phyloP scores from a whole-genome alignment of 2,113 vertebrate genomes.

The Cavia porcellus region DNA sequence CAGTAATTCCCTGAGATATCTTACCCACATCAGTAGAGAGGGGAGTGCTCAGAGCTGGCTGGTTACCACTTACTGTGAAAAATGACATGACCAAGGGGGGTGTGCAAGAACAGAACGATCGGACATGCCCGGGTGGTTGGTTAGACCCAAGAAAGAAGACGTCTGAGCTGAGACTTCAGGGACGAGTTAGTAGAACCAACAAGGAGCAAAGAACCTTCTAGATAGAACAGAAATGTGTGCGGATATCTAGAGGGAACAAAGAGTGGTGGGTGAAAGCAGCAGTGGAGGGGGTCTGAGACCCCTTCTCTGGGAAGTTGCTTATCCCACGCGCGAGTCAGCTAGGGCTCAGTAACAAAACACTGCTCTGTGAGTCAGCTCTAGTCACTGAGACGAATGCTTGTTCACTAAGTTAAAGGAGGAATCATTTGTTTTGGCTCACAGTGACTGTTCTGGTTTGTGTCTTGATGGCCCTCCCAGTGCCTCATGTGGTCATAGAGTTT shows the following conservation, averaged over 20 bases:
- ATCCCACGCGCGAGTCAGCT: too few species aligned
- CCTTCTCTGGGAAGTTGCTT: neutral
- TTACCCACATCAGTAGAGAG: neutral
- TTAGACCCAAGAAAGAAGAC: neutral
- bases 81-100: neutral
- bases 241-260: neutral
- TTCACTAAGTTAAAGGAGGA: neutral
- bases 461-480: neutral
- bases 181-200: neutral
- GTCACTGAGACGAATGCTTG: neutral
- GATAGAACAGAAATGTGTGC: neutral
- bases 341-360: neutral
- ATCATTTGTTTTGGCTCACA: neutral
- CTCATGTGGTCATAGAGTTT: neutral
- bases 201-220: neutral
- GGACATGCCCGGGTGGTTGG: neutral
- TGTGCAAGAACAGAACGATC: neutral
- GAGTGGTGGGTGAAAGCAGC: neutral
- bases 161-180: neutral
- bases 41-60: neutral
- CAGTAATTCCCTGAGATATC: neutral
- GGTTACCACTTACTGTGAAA: neutral
- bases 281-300: neutral
- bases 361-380: neutral
- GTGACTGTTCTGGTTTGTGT: neutral